Percentiles rank a stretch among this genome's conserved stretches.
These are phyloP conservation scores for Pachyrhynchus sulphureomaculatus DNA, from an alignment of 1,140 invertebrate species.

Conservation along the genomic window DNA sequence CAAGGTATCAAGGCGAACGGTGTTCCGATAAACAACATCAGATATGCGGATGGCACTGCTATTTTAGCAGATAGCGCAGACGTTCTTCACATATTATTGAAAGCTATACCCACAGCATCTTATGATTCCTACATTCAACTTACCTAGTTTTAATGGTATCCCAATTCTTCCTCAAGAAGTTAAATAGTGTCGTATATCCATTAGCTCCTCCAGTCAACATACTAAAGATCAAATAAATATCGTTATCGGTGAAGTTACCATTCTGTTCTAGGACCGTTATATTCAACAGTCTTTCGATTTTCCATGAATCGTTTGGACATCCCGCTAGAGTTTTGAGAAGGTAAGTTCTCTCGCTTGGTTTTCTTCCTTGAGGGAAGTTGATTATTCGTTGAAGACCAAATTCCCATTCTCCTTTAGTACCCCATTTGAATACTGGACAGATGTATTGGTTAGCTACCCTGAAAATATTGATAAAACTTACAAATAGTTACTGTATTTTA, in stretches of 20 bases:
- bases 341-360: conserved; percentile 71
- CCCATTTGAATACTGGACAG: conserved; percentile 77
- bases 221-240: conserved; percentile 70
- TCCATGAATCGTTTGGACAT: conserved; percentile 66
- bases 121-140: no score
- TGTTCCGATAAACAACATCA: no score
- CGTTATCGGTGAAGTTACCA: conserved; percentile 70
- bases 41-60: no score
- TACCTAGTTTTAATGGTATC: conserved; percentile 63
- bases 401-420: conserved; percentile 73
- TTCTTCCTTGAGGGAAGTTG: conserved; percentile 67
- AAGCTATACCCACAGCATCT: no score
- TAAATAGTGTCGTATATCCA: conserved; percentile 68
- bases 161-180: conserved; percentile 69
- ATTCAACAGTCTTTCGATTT: conserved; percentile 68
- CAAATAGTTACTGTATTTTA: not conserved
- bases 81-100: no score
- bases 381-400: conserved; percentile 73
- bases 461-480: conserved; percentile 28
- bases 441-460: conserved; percentile 72
- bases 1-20: no score
- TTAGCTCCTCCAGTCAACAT: conserved; percentile 66
- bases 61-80: no score
- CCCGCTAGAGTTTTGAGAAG: conserved; percentile 73
- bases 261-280: conserved; percentile 66